Evolutionary conservation across 2,888 invertebrate species (phyloP), one percentile per base, ranked within the genome.

Genomic region (Ectemnius lituratus): DNA sequence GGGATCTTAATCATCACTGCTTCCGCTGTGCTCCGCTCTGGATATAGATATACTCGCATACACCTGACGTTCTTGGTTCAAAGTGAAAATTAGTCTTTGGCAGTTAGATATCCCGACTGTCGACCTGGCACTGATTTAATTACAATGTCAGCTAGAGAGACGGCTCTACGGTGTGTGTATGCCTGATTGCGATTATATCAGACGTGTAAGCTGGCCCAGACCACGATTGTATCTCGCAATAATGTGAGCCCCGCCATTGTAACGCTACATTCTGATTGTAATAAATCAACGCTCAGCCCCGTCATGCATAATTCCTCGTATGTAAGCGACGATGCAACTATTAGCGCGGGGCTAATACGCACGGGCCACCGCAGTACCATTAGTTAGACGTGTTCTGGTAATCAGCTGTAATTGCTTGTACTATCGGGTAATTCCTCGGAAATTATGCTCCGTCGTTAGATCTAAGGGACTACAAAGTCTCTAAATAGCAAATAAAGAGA

Each of bases 1-100:
- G 52, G 16, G n/a, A 52, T 52, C 52, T 75, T 60, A 58, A 20
- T 47, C 62, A 37, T 60, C 52, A 13, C 11, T 13, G 46, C 18
- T 56, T 63, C n/a, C 67, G 59, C 27, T 46, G 4, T 52, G 37
- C 37, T 37, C 37, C 37, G 37, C 11, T 37, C 5, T 37, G 23
- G 23, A 37, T 37, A 11, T 14, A 52, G 18, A 16, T 18, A 18
- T 13, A 52, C 11, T 27, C 20, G 18, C 13, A 6, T 58, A 14
- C 52, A 52, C 18, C 52, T 52, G 27, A 58, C 18, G 20, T 58
- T 16, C 20, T 20, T 4, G 23, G 58, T 20, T 8, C 20, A 58
- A 23, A 14, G 58, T 27, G 58, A 58, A 58, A 52, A 52, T 52
- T 52, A 52, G 52, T 52, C 16, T 16, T 14, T 16, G n/a, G 52